A percentile compares a stretch with the other conserved stretches of the same genome.
phyloP scores from a whole-genome alignment of 2,797 vertebrate genomes.

The Avahi laniger region DNA sequence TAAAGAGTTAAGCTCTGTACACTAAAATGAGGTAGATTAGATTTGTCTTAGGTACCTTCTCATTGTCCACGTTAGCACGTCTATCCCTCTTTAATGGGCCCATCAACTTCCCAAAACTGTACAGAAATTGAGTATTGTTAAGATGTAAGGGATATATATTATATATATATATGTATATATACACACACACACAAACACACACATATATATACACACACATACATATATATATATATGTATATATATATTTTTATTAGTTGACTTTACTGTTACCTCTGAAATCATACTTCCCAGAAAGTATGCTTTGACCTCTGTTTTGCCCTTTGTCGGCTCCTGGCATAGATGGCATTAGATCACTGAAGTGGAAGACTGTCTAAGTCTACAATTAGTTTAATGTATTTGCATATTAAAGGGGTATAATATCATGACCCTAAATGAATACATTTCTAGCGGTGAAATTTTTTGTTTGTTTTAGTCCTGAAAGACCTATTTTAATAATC shows the following conservation, averaged over 20 bases:
- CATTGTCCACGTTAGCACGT: background rate
- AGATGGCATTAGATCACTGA: background rate
- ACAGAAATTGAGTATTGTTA: background rate
- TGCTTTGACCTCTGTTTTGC: background rate
- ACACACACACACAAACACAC: too few relatives aligned
- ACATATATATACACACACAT: too few relatives aligned
- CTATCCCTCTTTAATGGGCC: background rate
- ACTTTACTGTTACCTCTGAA: slow-evolving; percentile 3
- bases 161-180: too few relatives aligned
- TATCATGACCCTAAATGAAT: background rate
- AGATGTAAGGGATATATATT: background rate
- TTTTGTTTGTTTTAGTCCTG: background rate
- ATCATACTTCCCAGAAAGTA: background rate
- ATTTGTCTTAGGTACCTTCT: background rate
- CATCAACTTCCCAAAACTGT: background rate
- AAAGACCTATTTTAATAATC: slow-evolving; percentile 7
- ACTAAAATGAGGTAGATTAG: background rate
- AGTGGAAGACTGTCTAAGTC: background rate
- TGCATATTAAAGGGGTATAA: background rate
- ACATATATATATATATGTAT: background rate
- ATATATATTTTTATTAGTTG: background rate
- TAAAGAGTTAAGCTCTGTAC: background rate
- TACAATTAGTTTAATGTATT: slow-evolving; percentile 13
- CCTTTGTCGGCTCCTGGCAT: background rate
- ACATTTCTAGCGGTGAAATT: background rate